phyloP scores from a whole-genome alignment of 2,888 invertebrate genomes.

The Trissoscelio sp. region DNA sequence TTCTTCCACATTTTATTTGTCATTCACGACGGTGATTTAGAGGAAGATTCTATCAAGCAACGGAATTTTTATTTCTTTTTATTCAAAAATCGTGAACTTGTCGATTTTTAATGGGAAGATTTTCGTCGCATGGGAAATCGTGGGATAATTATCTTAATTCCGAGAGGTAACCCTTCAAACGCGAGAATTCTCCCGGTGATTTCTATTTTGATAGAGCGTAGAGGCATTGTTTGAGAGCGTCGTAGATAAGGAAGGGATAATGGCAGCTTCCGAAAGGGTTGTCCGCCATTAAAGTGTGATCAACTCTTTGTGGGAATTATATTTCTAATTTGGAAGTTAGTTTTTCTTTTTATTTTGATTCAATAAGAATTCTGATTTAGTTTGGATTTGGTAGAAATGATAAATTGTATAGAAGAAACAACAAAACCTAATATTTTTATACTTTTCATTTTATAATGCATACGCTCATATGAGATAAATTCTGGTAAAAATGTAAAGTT shows the following conservation, averaged over 20 bases:
- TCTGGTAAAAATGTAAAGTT: too few species aligned
- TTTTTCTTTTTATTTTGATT: constrained; percentile 13
- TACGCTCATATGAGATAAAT: too few species aligned
- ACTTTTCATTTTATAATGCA: too few species aligned
- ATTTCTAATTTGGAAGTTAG: constrained; percentile 39
- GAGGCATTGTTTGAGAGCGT: constrained; percentile 46
- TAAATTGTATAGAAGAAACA: too few species aligned
- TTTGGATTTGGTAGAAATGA: not conserved
- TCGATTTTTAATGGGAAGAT: constrained; percentile 24
- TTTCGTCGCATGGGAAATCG: constrained; percentile 37
- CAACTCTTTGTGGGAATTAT: constrained; percentile 45
- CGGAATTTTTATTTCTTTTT: constrained; percentile 43
- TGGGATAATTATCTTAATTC: constrained; percentile 39
- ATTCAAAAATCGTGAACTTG: constrained; percentile 28
- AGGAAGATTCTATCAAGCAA: constrained; percentile 9
- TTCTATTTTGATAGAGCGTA: constrained; percentile 72
- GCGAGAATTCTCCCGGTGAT: constrained; percentile 49
- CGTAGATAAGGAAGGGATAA: constrained; percentile 34
- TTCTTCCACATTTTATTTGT: constrained; percentile 20
- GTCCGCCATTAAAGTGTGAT: constrained; percentile 12
- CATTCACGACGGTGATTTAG: constrained; percentile 34
- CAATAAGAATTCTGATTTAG: not conserved
- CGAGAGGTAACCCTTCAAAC: constrained; percentile 22
- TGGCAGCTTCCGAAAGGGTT: constrained; percentile 44
- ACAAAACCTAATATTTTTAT: too few species aligned